A percentile compares a stretch with the other conserved stretches of the same genome.
Evolutionary conservation across 2,797 vertebrate genomes (phyloP).

Genomic region (Myotis myotis): DNA sequence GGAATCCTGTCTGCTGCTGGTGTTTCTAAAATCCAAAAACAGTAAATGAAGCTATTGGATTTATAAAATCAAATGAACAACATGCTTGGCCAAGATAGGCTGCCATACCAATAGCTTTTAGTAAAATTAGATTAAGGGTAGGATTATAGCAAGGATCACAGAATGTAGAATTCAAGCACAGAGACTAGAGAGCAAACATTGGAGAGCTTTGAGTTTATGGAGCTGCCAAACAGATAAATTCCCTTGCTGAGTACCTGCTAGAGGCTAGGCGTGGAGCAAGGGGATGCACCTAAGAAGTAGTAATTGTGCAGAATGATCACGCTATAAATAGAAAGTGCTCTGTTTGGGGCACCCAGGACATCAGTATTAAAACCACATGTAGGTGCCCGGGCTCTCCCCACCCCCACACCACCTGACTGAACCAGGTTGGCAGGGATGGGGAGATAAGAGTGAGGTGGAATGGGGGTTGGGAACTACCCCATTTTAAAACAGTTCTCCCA

Average conservation of each 20-base stretch:
- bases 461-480: neutral
- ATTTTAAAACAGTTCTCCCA: neutral
- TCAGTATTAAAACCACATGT: neutral
- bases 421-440: neutral
- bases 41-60: neutral
- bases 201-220: neutral
- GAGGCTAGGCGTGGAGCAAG: neutral
- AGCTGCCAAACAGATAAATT: neutral
- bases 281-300: neutral
- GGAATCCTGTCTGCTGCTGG: neutral
- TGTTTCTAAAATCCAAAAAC: constrained; percentile 1
- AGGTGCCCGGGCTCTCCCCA: neutral
- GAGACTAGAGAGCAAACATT: neutral
- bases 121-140: neutral
- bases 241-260: neutral
- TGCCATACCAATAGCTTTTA: neutral
- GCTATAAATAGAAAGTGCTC: neutral
- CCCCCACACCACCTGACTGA: neutral
- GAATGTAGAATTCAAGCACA: neutral
- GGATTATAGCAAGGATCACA: neutral
- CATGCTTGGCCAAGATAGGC: neutral
- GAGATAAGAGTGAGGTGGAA: neutral
- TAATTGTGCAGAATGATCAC: neutral
- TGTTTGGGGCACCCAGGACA: neutral
- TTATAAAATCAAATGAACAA: neutral